These are phyloP conservation scores for Drosophila cardini DNA, from an alignment of 1,140 invertebrate species.

Conservation along the genomic window DNA sequence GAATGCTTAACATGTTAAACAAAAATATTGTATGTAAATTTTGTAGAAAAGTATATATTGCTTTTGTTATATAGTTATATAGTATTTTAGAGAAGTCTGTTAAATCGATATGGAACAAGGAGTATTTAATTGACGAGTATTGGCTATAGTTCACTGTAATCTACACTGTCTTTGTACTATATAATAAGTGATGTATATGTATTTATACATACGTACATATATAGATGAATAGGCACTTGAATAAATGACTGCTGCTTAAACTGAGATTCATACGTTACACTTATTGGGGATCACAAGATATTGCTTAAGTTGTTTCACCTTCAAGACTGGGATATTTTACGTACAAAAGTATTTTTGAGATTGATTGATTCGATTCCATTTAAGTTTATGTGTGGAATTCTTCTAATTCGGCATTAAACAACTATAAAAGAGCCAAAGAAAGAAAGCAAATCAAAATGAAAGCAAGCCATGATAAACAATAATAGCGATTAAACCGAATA, in stretches of 20 bases:
- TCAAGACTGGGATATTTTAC: background rate
- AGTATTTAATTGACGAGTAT: background rate
- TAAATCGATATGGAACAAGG: conserved; percentile 17
- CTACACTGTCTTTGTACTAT: background rate
- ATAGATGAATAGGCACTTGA: conserved; percentile 1
- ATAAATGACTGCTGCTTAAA: background rate
- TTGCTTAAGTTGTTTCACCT: conserved; percentile 12
- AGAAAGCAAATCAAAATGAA: conserved; percentile 57
- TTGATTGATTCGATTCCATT: conserved; percentile 27
- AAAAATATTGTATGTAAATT: background rate
- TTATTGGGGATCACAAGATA: background rate
- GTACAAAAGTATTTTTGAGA: conserved; percentile 16
- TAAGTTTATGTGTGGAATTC: conserved; percentile 43
- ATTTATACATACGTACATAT: conserved; percentile 1
- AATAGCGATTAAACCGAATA: conserved; percentile 54
- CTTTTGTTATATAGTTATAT: background rate
- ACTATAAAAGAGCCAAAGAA: conserved; percentile 70
- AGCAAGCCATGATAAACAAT: conserved; percentile 42
- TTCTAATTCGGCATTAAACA: conserved; percentile 73
- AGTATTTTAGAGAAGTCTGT: background rate
- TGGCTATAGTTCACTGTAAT: background rate
- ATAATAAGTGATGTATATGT: conserved; percentile 1
- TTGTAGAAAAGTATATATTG: background rate
- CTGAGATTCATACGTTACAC: conserved; percentile 10
- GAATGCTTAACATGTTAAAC: background rate